phyloP scores from a whole-genome alignment of 2,113 vertebrate species.

The Redunca redunca region DNA sequence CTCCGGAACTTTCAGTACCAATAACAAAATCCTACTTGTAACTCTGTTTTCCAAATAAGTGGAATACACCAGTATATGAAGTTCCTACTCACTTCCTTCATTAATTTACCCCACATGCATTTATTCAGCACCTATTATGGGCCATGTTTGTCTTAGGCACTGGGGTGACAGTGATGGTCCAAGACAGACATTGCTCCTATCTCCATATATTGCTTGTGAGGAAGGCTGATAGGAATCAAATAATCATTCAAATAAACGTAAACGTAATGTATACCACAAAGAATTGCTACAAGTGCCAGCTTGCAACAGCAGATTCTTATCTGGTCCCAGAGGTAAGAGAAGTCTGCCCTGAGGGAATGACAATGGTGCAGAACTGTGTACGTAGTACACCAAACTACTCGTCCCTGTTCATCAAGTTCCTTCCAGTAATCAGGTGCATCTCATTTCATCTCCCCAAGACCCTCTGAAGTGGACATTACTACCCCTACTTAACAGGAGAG shows the following conservation, averaged over 20 bases:
- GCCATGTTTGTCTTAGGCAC: not conserved
- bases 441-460: not conserved
- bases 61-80: not conserved
- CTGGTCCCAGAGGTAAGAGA: not conserved
- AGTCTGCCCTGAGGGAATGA: not conserved
- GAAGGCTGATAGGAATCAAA: not conserved
- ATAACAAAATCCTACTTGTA: not conserved
- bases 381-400: not conserved
- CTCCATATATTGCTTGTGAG: not conserved
- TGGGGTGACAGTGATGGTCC: not conserved
- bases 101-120: not conserved
- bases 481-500: not conserved
- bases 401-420: not conserved
- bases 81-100: not conserved
- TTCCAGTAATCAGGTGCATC: not conserved
- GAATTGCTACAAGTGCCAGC: fast-evolving
- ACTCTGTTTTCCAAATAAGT: not conserved
- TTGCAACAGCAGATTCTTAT: not conserved
- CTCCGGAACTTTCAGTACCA: not conserved
- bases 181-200: not conserved
- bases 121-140: not conserved
- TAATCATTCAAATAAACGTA: not conserved
- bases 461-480: not conserved
- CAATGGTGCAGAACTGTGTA: not conserved
- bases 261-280: not conserved